Evolutionary conservation across 1,140 invertebrate genomes (phyloP).

Genomic region (Penaeus vannamei): DNA sequence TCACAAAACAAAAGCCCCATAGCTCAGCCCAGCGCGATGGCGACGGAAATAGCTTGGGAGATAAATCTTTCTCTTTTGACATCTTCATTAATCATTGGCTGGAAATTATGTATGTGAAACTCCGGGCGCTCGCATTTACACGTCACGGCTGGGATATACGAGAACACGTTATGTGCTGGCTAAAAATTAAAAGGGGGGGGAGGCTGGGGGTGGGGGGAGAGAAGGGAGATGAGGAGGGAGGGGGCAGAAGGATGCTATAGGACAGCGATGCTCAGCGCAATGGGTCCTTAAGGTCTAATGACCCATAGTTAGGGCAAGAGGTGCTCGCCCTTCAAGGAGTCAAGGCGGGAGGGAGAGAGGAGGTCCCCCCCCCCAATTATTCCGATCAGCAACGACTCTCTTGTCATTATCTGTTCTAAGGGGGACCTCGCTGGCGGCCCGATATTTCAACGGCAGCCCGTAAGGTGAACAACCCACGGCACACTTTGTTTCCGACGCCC

Average conservation of each 20-base stretch:
- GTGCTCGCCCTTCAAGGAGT: not conserved
- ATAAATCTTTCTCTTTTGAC: conserved; percentile 61
- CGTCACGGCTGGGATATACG: conserved; percentile 60
- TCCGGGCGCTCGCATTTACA: conserved; percentile 61
- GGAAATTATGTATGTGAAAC: conserved; percentile 65
- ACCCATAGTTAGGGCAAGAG: conserved; percentile 8
- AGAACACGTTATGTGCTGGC: conserved; percentile 59
- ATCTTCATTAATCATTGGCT: conserved; percentile 66
- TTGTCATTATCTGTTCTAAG: conserved; percentile 55
- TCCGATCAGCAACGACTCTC: not conserved
- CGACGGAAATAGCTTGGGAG: conserved; percentile 55
- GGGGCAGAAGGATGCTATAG: conserved; percentile 4
- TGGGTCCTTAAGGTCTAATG: conserved; percentile 25
- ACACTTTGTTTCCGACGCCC: not conserved
- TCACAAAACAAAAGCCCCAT: conserved; percentile 50
- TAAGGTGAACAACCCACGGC: not conserved
- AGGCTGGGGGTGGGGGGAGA: not conserved
- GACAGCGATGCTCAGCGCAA: conserved; percentile 13
- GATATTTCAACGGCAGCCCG: conserved; percentile 37
- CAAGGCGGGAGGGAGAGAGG: conserved; percentile 32
- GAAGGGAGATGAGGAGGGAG: not conserved
- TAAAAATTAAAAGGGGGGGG: conserved; percentile 28
- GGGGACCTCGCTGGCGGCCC: conserved; percentile 41
- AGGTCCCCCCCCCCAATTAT: not conserved
- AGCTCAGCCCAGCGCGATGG: conserved; percentile 57